Percentiles rank a stretch among this genome's conserved stretches.
Conservation (phyloP, 2,888 invertebrate species). For the Clanis bilineata region DNA sequence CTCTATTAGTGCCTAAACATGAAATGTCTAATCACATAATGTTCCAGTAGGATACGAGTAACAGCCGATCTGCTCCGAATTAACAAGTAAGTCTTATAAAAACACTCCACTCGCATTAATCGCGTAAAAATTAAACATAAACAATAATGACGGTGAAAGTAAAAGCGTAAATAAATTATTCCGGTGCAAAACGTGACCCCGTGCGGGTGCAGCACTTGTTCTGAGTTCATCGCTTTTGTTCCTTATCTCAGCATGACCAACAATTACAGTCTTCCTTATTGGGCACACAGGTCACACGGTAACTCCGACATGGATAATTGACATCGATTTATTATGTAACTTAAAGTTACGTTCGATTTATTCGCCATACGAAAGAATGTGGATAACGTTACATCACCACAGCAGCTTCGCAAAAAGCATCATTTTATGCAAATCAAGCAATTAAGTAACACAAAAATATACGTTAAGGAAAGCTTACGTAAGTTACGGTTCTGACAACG, state of each 20-base stretch:
- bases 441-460: conserved; percentile 37
- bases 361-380: conserved; percentile 30
- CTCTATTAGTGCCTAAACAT: too few species aligned
- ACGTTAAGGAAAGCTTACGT: conserved; percentile 48
- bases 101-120: conserved; percentile 24
- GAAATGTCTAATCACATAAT: too few species aligned
- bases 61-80: not conserved
- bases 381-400: conserved; percentile 30
- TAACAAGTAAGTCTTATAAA: not conserved
- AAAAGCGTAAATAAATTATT: conserved; percentile 63
- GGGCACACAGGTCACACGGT: not conserved
- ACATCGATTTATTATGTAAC: conserved; percentile 29
- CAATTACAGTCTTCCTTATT: conserved; percentile 7
- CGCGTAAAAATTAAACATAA: conserved; percentile 32
- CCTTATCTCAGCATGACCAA: not conserved
- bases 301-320: conserved; percentile 2
- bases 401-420: conserved; percentile 43
- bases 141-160: conserved; percentile 60
- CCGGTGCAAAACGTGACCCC: conserved; percentile 53
- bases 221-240: conserved; percentile 40
- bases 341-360: conserved; percentile 26
- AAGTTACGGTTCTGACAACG: conserved; percentile 30
- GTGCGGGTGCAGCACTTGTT: not conserved
- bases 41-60: too few species aligned
- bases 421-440: conserved; percentile 48